Percentiles rank a stretch among this genome's conserved stretches.
phyloP scores from a whole-genome alignment of 2,888 invertebrate genomes.

The Autographa gamma region DNA sequence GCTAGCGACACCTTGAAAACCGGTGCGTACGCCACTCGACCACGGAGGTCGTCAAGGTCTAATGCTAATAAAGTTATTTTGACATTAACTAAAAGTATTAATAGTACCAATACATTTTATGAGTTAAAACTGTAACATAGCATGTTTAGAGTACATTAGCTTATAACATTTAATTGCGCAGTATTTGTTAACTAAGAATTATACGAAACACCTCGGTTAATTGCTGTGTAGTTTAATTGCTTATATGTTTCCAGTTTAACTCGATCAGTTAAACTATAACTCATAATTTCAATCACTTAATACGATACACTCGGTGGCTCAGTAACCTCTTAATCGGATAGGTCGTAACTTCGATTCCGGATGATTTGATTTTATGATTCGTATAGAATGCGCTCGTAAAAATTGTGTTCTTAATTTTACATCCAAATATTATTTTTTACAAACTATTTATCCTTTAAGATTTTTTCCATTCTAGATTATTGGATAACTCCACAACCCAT shows the following conservation, averaged over 20 bases:
- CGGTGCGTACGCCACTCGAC: too few species aligned
- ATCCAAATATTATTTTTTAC: too few species aligned
- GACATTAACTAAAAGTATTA: too few species aligned
- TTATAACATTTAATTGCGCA: slow-evolving; percentile 38
- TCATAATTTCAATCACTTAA: background rate
- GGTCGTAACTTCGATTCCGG: background rate
- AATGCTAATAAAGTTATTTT: too few species aligned
- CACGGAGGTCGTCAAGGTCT: too few species aligned
- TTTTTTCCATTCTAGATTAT: too few species aligned
- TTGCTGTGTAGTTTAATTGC: slow-evolving; percentile 42
- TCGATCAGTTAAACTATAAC: slow-evolving; percentile 16
- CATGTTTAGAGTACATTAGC: background rate
- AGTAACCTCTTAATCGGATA: background rate
- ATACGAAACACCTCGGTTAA: slow-evolving; percentile 40
- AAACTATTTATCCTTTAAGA: too few species aligned
- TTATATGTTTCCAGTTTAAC: slow-evolving; percentile 36
- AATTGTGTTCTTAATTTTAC: too few species aligned
- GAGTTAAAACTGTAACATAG: background rate
- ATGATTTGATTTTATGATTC: background rate
- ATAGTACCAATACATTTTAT: background rate
- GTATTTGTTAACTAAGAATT: slow-evolving; percentile 32
- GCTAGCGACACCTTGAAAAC: too few species aligned
- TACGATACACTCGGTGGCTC: background rate
- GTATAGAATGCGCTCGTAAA: too few species aligned
- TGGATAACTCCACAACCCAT: too few species aligned